Conservation (phyloP, 1,140 invertebrate species). For the Euschistus heros region DNA sequence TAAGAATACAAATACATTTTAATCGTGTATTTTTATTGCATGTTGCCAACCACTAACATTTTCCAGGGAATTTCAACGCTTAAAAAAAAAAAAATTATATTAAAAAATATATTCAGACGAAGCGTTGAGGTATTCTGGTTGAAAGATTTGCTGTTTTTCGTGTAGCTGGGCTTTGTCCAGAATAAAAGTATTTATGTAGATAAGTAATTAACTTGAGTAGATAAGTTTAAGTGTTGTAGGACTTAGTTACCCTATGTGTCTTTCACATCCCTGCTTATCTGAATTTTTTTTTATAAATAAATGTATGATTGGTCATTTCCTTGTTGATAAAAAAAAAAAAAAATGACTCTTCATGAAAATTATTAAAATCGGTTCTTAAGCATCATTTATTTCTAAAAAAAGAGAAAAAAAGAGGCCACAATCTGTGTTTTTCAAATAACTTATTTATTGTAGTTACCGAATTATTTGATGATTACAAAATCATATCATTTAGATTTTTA, state of each 20-base stretch:
- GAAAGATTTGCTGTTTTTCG: neutral
- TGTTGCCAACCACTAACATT: slow-evolving; percentile 11
- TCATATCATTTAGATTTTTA: too few relatives aligned
- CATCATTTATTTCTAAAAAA: too few relatives aligned
- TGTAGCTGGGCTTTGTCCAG: neutral
- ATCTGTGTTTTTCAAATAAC: too few relatives aligned
- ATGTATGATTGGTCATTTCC: too few relatives aligned
- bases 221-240: neutral
- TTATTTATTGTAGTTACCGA: too few relatives aligned
- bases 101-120: neutral
- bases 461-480: too few relatives aligned
- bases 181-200: neutral
- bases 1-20: neutral
- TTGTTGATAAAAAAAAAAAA: too few relatives aligned
- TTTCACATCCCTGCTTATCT: too few relatives aligned
- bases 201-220: neutral
- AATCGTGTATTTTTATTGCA: slow-evolving; percentile 9
- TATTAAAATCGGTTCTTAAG: too few relatives aligned
- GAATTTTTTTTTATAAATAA: too few relatives aligned
- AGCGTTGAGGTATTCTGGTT: slow-evolving; percentile 3
- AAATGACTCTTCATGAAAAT: too few relatives aligned
- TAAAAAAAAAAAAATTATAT: neutral
- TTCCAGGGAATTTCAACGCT: neutral
- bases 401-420: too few relatives aligned
- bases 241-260: neutral